Percentiles rank a stretch among this genome's conserved stretches.
Conservation (phyloP, 1,140 invertebrate genomes). For the Elysia chlorotica region DNA sequence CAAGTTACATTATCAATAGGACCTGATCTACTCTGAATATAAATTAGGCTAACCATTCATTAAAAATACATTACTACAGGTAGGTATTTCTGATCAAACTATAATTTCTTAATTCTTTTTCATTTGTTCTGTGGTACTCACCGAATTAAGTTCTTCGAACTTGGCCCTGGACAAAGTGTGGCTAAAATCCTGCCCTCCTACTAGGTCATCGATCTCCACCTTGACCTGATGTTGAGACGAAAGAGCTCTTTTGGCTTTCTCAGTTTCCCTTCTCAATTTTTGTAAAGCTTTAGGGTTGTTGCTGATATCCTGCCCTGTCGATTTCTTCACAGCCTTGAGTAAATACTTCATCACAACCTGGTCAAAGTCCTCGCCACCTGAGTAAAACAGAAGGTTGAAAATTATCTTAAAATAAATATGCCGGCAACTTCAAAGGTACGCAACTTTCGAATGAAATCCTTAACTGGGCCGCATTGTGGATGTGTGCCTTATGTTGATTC, state of each 20-base stretch:
- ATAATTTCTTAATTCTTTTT: too few species aligned
- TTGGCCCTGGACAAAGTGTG: slow-evolving; percentile 97
- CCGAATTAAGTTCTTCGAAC: slow-evolving; percentile 98
- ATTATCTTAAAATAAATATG: not conserved
- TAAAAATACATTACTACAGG: too few species aligned
- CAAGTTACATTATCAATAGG: too few species aligned
- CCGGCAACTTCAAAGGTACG: too few species aligned
- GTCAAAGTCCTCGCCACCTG: slow-evolving; percentile 97
- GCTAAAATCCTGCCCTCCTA: slow-evolving; percentile 97
- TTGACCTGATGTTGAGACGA: slow-evolving; percentile 93
- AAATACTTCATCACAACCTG: slow-evolving; percentile 98
- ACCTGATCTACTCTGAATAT: too few species aligned
- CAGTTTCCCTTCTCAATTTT: slow-evolving; percentile 94
- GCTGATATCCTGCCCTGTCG: slow-evolving; percentile 96
- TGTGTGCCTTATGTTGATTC: too few species aligned
- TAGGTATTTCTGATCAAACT: too few species aligned
- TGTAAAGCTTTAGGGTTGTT: slow-evolving; percentile 93
- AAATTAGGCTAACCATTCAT: too few species aligned
- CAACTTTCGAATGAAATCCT: too few species aligned
- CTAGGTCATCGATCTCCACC: slow-evolving; percentile 99
- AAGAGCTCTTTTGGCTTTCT: slow-evolving; percentile 95
- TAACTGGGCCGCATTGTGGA: too few species aligned
- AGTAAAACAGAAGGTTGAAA: not conserved
- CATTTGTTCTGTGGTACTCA: too few species aligned
- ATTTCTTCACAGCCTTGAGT: slow-evolving; percentile 98